Conservation (phyloP, 2,888 invertebrate species). For the Stegophylla sp. region DNA sequence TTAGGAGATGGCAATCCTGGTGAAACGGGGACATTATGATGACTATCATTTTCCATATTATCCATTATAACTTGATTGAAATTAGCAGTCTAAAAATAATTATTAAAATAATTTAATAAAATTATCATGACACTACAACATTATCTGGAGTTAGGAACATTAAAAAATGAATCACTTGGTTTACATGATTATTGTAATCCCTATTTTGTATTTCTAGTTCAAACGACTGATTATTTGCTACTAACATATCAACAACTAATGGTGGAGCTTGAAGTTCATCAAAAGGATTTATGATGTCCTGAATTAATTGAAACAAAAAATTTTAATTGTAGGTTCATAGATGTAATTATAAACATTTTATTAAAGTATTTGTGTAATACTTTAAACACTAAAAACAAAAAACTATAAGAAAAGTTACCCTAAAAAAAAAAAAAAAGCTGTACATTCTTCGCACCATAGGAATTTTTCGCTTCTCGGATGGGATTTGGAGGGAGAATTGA, state of each 20-base stretch:
- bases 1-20: conserved; percentile 70
- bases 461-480: too few relatives aligned
- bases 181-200: conserved; percentile 51
- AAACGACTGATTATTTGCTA: conserved; percentile 13
- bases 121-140: neutral
- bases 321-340: neutral
- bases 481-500: too few relatives aligned
- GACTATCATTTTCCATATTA: conserved; percentile 76
- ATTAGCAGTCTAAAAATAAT: conserved; percentile 44
- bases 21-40: conserved; percentile 70
- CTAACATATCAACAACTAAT: conserved; percentile 23
- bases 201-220: conserved; percentile 54
- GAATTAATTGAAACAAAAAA: neutral
- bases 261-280: conserved; percentile 43
- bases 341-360: neutral
- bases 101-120: conserved; percentile 2
- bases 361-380: too few relatives aligned
- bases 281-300: conserved; percentile 41
- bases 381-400: neutral
- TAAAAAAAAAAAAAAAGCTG: neutral
- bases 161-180: conserved; percentile 21
- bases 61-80: conserved; percentile 68
- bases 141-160: neutral
- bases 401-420: neutral
- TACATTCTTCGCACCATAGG: too few relatives aligned